Conservation (phyloP, 2,113 vertebrate species). For the Podilymbus podiceps region DNA sequence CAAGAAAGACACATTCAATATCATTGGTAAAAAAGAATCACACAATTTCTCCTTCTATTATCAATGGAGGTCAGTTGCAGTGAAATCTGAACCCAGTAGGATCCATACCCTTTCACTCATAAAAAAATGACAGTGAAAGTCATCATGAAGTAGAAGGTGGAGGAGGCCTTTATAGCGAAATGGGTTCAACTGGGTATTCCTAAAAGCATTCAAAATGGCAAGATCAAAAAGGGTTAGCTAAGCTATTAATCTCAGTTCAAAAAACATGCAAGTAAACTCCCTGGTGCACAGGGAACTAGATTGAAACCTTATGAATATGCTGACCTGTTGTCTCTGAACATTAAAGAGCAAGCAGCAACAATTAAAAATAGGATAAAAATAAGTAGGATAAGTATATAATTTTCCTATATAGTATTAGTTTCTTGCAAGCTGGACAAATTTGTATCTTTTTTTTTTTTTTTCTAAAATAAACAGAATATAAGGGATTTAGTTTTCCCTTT, state of each 20-base stretch:
- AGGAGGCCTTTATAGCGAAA: neutral
- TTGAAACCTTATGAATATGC: conserved; percentile 52
- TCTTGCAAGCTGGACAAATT: neutral
- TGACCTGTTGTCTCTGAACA: conserved; percentile 32
- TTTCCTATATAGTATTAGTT: neutral
- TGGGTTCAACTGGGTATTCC: conserved; percentile 23
- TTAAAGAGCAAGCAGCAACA: conserved; percentile 1
- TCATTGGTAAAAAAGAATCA: neutral
- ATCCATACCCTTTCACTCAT: conserved; percentile 7
- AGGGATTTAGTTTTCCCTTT: neutral
- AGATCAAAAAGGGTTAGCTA: conserved; percentile 61
- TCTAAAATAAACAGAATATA: neutral
- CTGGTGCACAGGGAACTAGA: conserved; percentile 17
- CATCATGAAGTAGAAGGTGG: conserved; percentile 1
- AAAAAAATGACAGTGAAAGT: conserved; percentile 7
- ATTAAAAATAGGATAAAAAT: neutral
- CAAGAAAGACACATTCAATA: neutral
- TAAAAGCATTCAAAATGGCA: conserved; percentile 62
- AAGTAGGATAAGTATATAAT: neutral
- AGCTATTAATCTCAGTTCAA: conserved; percentile 62
- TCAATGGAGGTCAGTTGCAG: neutral
- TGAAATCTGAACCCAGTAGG: neutral
- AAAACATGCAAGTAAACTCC: conserved; percentile 30
- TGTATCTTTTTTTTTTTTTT: neutral
- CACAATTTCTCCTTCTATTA: neutral